Evolutionary conservation across 53 echinoderm and acorn worm genomes (phyloP), one percentile per base, ranked within the genome.

Genomic region (Holothuria scabra): DNA sequence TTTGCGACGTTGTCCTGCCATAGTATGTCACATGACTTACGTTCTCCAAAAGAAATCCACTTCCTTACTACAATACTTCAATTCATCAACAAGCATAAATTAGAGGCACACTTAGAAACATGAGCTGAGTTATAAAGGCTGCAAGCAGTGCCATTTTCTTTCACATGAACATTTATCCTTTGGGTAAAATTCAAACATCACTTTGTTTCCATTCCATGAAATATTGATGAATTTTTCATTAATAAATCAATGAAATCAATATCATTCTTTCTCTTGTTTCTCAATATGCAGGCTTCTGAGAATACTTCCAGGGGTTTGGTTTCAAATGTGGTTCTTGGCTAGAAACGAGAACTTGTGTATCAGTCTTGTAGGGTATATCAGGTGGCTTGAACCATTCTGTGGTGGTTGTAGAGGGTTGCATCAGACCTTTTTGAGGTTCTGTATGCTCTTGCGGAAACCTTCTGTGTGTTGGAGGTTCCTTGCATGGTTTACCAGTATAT

Each of bases 281-380:
- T 78, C 78, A 78, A 31, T 49, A 78, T 19, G 56, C 78, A 8
- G 93, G 91, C 71, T 95, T 99, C 74, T 99, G 91, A 3, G 99
- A 99, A 52, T 99, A 95, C 76, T 91, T 94, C 99, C 99, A 99
- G 1, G 99, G 99, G 84, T 99, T 95, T 18, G 92, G 94, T 85
- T 99, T 93, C 1, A 99, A 56, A 56, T 95, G 94, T 12, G 99
- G 99, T 68, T 99, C 99, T 83, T 99, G 88, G 32, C 95, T 95
- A 21, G 99, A 99, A 0, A 95, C 99, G 13, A 95, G 89, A 23
- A 89, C 90, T 55, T 99, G 99, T 32, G 99, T 99, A 58, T 82
- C 71, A 11, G 99, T 99, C 72, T 82, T 83, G 60, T 90, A 87
- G 0, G 99, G 99, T 60, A 99, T 93, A 76, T 87, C 91, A 1